Evolutionary conservation across 2,797 vertebrate genomes (phyloP), one percentile per base, ranked within the genome.

Genomic region (Enteromius fasciolatus): DNA sequence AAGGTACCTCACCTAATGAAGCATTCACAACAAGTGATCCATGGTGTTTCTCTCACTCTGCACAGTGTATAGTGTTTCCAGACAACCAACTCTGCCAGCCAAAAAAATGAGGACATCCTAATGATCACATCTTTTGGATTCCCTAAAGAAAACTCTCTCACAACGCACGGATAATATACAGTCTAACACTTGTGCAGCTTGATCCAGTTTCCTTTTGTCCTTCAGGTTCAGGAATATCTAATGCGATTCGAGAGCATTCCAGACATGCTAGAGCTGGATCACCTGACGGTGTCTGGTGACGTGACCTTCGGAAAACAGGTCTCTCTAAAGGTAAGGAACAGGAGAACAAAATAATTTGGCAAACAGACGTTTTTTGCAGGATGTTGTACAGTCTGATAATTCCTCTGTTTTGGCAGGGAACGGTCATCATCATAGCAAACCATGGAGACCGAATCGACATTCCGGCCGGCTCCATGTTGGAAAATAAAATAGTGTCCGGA

Each of bases 381-480:
- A 28, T 44, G n/a, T n/a, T 77, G 5, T 17, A 67, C 11, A 61
- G 54, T 52, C n/a, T 72, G 14, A 14, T 76, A 44, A 48, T 73
- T 57, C 39, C 0, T 57, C 41, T 33, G 23, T 78, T 25, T 72
- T 79, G 61, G 4, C 90, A 99, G 98, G 98, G 98, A 91, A 99
- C 98, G 0, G 98, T 99, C 87, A 99, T 99, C 93, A 98, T 99
- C 90, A 98, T 99, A 36, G 98, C 98, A 85, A 99, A 99, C 89
- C 98, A 99, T 0, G 98, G 98, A 0, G 97, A 99, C 92, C 94
- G 97, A 85, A 99, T 99, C 57, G 98, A 99, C 87, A 99, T 99
- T 88, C 98, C 98, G 0, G 96, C 97, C 6, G 98, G 98, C 85
- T 97, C 98, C 57, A 92, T 98, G 90, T 92, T 99, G 88, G 98